A percentile compares a stretch with the other conserved stretches of the same genome.
Conservation (phyloP, 2,888 invertebrate species). For the Scaptomyza polygonia region DNA sequence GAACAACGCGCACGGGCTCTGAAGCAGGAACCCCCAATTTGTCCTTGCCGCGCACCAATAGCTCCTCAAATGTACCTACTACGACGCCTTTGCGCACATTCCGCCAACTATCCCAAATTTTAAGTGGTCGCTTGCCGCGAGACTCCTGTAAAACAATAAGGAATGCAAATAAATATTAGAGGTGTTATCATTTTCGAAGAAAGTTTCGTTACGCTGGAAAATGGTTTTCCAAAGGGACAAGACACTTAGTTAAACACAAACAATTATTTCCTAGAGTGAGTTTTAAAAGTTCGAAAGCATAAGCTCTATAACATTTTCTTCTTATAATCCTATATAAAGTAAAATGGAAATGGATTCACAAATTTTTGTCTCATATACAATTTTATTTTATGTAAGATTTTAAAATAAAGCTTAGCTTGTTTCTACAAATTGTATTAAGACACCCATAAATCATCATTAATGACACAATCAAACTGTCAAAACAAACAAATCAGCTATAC, state of each 20-base stretch:
- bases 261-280: background rate
- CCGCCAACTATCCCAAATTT: slow-evolving; percentile 98
- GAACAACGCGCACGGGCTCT: slow-evolving; percentile 94
- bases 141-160: slow-evolving; percentile 89
- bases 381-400: too few species aligned
- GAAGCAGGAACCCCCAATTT: slow-evolving; percentile 94
- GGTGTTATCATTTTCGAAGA: background rate
- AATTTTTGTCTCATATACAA: too few species aligned
- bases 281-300: background rate
- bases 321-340: background rate
- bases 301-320: background rate
- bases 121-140: slow-evolving; percentile 98
- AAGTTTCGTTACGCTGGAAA: background rate
- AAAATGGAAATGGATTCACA: too few species aligned
- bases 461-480: slow-evolving; percentile 4
- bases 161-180: background rate
- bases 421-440: too few species aligned
- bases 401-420: too few species aligned
- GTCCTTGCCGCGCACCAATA: slow-evolving; percentile 93
- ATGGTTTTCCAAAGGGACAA: background rate
- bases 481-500: slow-evolving; percentile 6
- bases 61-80: slow-evolving; percentile 95
- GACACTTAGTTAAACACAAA: too few species aligned
- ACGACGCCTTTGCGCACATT: slow-evolving; percentile 96
- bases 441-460: slow-evolving; percentile 11